Evolutionary conservation across 2,888 invertebrate genomes (phyloP).

Genomic region (Chelonus formosanus): DNA sequence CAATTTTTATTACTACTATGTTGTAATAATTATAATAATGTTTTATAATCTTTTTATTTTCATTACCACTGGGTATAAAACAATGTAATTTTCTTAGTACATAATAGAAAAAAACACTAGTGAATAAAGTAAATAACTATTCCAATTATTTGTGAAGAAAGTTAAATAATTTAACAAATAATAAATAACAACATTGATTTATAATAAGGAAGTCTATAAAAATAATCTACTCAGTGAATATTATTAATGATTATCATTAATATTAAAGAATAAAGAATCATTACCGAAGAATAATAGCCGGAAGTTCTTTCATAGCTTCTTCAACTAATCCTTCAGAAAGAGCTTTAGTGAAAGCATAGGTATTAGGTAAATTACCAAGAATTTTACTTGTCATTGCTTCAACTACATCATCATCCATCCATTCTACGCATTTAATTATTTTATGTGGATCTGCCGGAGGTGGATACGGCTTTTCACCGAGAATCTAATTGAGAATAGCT

Average conservation of each 20-base stretch:
- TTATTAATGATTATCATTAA: neutral
- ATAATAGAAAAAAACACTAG: no score
- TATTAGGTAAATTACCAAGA: slow-evolving; percentile 83
- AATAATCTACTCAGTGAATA: no score
- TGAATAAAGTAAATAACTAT: no score
- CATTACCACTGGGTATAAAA: no score
- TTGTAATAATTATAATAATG: no score
- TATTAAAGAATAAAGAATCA: slow-evolving; percentile 11
- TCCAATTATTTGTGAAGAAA: neutral
- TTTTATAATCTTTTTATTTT: no score
- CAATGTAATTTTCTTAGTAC: no score
- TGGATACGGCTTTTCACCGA: slow-evolving; percentile 88
- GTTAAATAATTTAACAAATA: neutral
- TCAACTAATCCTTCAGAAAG: slow-evolving; percentile 85
- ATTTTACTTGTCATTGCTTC: slow-evolving; percentile 74
- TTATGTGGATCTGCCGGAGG: slow-evolving; percentile 81
- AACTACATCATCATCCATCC: slow-evolving; percentile 79
- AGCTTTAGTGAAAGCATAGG: slow-evolving; percentile 94
- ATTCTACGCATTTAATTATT: slow-evolving; percentile 80
- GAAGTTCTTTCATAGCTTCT: slow-evolving; percentile 80
- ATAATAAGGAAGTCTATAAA: neutral
- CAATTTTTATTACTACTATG: no score
- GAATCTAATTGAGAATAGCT: slow-evolving; percentile 57
- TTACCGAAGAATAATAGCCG: slow-evolving; percentile 83
- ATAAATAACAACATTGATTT: slow-evolving; percentile 7